Conservation (phyloP, 2,113 vertebrate species). For the Erinaceus europaeus region DNA sequence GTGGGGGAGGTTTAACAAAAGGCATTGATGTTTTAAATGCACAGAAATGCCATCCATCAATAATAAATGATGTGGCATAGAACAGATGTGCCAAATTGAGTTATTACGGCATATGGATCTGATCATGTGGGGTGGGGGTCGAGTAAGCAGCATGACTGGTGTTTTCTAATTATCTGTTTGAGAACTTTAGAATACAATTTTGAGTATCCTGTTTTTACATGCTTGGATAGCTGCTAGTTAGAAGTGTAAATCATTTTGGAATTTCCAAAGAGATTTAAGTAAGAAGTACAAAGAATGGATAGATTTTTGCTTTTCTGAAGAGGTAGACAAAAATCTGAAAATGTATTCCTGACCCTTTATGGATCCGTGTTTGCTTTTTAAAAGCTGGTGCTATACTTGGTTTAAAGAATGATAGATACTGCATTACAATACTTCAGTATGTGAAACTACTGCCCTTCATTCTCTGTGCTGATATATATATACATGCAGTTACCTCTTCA, state of each 20-base stretch:
- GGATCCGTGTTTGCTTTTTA: background rate
- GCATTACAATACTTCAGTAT: background rate
- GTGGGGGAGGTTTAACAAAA: constrained; percentile 76
- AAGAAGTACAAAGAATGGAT: background rate
- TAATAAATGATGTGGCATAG: constrained; percentile 75
- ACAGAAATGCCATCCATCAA: constrained; percentile 78
- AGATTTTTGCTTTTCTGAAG: constrained; percentile 15
- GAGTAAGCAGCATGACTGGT: background rate
- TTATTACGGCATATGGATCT: constrained; percentile 64
- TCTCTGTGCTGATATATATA: too few relatives aligned
- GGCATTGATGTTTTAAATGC: constrained; percentile 79
- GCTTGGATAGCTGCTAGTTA: background rate
- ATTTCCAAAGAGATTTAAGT: constrained; percentile 4
- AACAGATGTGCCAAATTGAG: constrained; percentile 75
- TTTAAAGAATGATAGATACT: constrained; percentile 1
- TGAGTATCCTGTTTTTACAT: background rate
- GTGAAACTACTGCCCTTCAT: background rate
- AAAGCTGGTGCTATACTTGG: background rate
- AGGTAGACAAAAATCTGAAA: background rate
- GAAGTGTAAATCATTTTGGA: background rate
- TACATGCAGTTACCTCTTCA: background rate
- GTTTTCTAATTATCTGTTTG: constrained; percentile 17
- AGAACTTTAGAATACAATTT: background rate
- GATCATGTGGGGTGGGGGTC: background rate
- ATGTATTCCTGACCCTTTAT: background rate